Base-by-base conservation (phyloP, 1,140 invertebrate species). In the Anastatus disparis region DNA sequence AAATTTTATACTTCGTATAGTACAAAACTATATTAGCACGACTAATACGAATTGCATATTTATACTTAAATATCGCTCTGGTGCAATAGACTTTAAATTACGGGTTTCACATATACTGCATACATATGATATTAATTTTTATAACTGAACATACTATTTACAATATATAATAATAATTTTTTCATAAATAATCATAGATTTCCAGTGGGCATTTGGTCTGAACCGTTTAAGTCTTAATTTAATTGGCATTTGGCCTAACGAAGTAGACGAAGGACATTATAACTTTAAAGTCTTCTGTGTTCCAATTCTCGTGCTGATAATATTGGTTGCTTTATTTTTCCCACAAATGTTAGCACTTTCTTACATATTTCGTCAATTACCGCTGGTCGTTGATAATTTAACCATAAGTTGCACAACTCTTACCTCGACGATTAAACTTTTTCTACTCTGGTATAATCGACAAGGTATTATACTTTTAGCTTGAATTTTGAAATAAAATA, bases 161-260 rank as follows among this genome's bases (percentile, higher is more conserved):
- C n/a, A n/a, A n/a, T n/a, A n/a, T n/a, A n/a, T n/a, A n/a, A n/a
- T n/a, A n/a, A n/a, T n/a, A n/a, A n/a, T n/a, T n/a, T n/a, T n/a
- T n/a, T n/a, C n/a, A n/a, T n/a, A n/a, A 6, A 35, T 35, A 35
- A 10, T 35, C 4, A 6, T 6, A 55, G 64, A 66, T 44, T 66
- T 55, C 24, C 2, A 42, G 3, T 66, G 64, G 64, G 64, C 64
- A 12, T 17, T 66, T 2, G 64, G 64, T 2, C 22, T 66, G 8
- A 66, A 66, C 22, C 50, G 64, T 1, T 26, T 66, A 6, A 56
- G 29, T 20, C 64, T 66, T 0, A 22, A 6, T 1, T 9, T 56
- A 15, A 55, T 66, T 35, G 64, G 50, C 13, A n/a, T 56, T 15
- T 66, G 64, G 64, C 64, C 64, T 4, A 15, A 24, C 12, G 48